Percentiles rank a stretch among this genome's conserved stretches.
These are phyloP conservation scores for Pavo muticus DNA, from an alignment of 2,113 vertebrate species.

Conservation along the genomic window DNA sequence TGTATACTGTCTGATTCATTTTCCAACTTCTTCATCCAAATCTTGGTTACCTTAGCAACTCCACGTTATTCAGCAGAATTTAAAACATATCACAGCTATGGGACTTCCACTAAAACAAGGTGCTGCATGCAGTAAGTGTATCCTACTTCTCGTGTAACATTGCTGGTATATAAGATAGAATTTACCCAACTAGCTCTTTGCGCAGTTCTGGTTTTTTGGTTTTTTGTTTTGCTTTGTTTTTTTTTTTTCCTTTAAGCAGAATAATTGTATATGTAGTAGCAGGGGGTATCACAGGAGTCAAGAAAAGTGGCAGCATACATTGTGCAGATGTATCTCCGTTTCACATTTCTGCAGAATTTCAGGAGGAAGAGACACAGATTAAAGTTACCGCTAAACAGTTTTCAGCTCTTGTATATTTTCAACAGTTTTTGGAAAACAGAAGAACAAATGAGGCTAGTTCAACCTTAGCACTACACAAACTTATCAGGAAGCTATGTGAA, in stretches of 20 bases:
- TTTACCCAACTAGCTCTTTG: no score
- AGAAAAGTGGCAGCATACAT: neutral
- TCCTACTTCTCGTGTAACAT: neutral
- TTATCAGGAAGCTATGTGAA: neutral
- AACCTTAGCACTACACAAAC: accelerated
- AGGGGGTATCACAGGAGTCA: neutral
- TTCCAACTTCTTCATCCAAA: neutral
- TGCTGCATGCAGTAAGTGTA: neutral
- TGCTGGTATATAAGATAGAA: accelerated
- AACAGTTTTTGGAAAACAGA: neutral
- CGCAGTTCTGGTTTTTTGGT: no score
- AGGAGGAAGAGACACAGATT: neutral
- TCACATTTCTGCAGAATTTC: neutral
- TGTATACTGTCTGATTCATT: neutral
- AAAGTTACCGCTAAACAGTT: neutral
- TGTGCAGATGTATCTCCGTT: neutral
- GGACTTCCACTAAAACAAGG: neutral
- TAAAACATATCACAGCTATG: neutral
- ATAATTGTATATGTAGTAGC: neutral
- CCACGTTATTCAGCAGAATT: neutral
- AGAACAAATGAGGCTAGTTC: neutral
- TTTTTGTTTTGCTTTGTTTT: neutral
- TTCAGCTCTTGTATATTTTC: neutral
- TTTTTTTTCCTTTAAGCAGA: neutral
- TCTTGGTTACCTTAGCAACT: neutral